Evolutionary conservation across 2,888 invertebrate genomes (phyloP), one percentile per base, ranked within the genome.

Genomic region (Xylocampa areola): DNA sequence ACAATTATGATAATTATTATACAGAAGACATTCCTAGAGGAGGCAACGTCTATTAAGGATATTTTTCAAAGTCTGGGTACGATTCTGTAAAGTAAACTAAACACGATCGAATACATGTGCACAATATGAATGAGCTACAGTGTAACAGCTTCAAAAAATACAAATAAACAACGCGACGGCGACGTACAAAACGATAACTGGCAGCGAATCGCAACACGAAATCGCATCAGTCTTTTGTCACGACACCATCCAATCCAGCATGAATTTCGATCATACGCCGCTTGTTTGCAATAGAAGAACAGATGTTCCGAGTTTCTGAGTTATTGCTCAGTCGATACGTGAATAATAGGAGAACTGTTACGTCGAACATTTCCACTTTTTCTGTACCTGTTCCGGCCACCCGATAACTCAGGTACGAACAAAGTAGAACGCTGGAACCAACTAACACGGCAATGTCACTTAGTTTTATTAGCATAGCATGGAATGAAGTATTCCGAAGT

Each of bases 221-320:
- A 48, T 72, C 55, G 40, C 63, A 73, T 74, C 74, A 57, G 33
- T 63, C 73, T 69, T 65, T 58, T 57, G 66, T 66, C 59, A 35
- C 51, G 23, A n/a, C 54, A 54, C 43, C 30, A 61, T 65, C 63
- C 60, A 57, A 70, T 70, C 48, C 67, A 59, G 58, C 60, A 43
- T 66, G 70, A 76, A 64, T 62, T 70, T 58, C 60, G 63, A 76
- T 65, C 77, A 73, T 70, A 68, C 66, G 43, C 60, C 73, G 69
- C 70, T 78, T 81, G 80, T 80, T 78, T 75, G 74, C 75, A 67
- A 77, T 67, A 68, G 71, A 70, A 77, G 82, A 85, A 84, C 87
- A 88, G 89, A 87, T 89, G 89, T 79, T 85, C 73, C 52, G 29
- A 44, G 10, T 27, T 45, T 44, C 60, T 81, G 81, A 84, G 77